phyloP scores from a whole-genome alignment of 1,140 invertebrate species.

The Ridgeia piscesae region DNA sequence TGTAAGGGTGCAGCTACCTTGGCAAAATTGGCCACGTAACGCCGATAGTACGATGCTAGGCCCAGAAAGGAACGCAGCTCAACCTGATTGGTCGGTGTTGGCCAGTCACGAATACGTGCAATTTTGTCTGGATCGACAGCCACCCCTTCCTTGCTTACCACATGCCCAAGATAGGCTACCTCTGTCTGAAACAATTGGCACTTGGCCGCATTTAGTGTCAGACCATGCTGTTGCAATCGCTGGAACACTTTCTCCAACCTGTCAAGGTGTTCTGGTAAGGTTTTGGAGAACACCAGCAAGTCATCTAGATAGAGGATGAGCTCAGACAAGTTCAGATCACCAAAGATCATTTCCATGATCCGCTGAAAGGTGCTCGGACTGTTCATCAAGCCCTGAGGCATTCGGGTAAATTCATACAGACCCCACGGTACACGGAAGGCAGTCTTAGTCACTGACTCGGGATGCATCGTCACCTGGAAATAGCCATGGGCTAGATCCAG shows the following conservation, averaged over 20 bases:
- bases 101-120: constrained; percentile 3
- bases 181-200: constrained; percentile 22
- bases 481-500: too few relatives aligned
- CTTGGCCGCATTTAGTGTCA: too few relatives aligned
- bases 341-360: neutral
- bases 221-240: neutral
- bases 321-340: neutral
- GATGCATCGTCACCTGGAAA: too few relatives aligned
- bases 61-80: constrained; percentile 1
- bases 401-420: neutral
- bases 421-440: too few relatives aligned
- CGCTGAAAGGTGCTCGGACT: neutral
- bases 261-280: neutral
- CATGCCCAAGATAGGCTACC: constrained; percentile 21
- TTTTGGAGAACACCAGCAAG: too few relatives aligned
- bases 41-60: too few relatives aligned
- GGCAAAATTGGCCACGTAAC: too few relatives aligned
- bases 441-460: too few relatives aligned
- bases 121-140: neutral
- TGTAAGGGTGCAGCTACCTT: too few relatives aligned
- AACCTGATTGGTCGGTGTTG: neutral
- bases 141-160: neutral
- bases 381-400: neutral
- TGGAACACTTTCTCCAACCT: neutral
- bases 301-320: too few relatives aligned